Evolutionary conservation across 1,140 invertebrate genomes (phyloP), one percentile per base, ranked within the genome.

Genomic region (Aleiodes sp.): DNA sequence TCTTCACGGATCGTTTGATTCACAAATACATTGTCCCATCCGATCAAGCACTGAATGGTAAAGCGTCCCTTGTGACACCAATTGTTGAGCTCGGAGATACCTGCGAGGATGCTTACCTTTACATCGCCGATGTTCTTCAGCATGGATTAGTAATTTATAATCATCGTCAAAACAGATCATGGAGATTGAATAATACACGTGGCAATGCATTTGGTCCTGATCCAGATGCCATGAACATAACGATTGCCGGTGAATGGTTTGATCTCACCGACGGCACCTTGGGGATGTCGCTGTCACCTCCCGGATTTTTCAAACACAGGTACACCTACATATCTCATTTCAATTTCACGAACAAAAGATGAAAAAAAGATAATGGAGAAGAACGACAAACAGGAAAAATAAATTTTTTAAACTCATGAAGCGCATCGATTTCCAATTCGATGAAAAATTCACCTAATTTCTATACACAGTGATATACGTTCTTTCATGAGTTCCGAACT

Each of bases 1-100:
- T 90, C 1, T 73, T 73, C 2, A 88, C 80, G 7, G 88, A 90
- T 77, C 71, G 71, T 33, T 73, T 89, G 19, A 74, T 90, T 41
- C 88, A 86, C 74, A 82, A 88, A 37, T 88, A 89, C 70, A 29
- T 75, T 2, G 78, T 86, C 26, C 85, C 85, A 33, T 56, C 66
- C 64, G 78, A 80, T 74, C 83, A 85, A 70, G 65, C 72, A 19
- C 61, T 81, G 29, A 72, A 77, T 57, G 78, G 82, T 7, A 80
- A 76, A 63, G 78, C 82, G 2, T 78, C 80, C 67, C 76, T 82
- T 19, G 84, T 86, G 31, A 84, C 80, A 12, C 85, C 85, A 26
- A 81, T 86, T 59, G 83, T 86, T 14, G 85, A 86, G 6, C 70
- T 86, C 39, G 80, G 80, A 28, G 68, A 80, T 75, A 78, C 80